Evolutionary conservation across 1,140 invertebrate genomes (phyloP).

Genomic region (Spodoptera litura): DNA sequence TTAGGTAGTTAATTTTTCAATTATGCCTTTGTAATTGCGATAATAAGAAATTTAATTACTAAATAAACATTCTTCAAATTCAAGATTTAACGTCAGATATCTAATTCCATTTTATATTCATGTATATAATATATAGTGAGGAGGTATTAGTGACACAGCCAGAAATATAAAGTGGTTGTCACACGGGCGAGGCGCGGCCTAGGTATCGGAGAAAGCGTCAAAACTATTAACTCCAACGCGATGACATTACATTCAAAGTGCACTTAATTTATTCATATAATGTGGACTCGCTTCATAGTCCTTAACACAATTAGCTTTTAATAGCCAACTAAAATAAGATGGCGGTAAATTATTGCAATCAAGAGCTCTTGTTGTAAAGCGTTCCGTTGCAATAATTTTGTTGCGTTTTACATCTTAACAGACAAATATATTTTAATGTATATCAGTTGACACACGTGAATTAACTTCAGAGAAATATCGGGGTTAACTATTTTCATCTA

Average conservation of each 20-base stretch:
- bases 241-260: conserved; percentile 22
- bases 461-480: conserved; percentile 30
- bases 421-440: conserved; percentile 46
- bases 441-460: conserved; percentile 38
- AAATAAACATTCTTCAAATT: conserved; percentile 37
- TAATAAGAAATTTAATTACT: conserved; percentile 38
- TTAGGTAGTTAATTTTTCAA: conserved; percentile 24
- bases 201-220: conserved; percentile 16
- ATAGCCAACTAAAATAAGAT: conserved; percentile 49
- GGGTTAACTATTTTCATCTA: conserved; percentile 43
- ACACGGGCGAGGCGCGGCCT: not conserved
- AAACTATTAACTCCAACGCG: conserved; percentile 19
- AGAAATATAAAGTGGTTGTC: not conserved
- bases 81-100: not conserved
- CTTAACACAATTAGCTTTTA: conserved; percentile 53
- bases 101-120: no score
- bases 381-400: conserved; percentile 46
- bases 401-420: conserved; percentile 42
- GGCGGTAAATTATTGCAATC: conserved; percentile 46
- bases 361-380: conserved; percentile 38
- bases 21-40: conserved; percentile 33
- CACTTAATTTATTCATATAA: conserved; percentile 34
- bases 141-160: not conserved
- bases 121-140: no score
- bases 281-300: conserved; percentile 42